A percentile compares a stretch with the other conserved stretches of the same genome.
Conservation (phyloP, 1,140 invertebrate species). For the Drosophila virilis region DNA sequence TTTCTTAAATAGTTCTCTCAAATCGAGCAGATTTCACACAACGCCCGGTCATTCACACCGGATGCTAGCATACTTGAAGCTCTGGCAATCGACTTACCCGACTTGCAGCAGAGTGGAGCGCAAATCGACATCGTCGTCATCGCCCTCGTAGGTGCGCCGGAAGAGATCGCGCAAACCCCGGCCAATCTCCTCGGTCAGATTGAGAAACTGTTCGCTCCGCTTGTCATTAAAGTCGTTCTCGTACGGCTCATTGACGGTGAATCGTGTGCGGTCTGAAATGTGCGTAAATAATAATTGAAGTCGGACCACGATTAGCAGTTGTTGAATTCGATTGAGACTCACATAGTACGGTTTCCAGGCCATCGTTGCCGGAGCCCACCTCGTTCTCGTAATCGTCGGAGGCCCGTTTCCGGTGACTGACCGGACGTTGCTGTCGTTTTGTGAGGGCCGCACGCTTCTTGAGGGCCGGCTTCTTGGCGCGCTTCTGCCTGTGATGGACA, state of each 20-base stretch:
- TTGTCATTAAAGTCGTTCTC: slow-evolving; percentile 24
- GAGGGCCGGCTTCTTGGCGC: slow-evolving; percentile 11
- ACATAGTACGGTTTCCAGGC: slow-evolving; percentile 44
- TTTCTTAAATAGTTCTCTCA: too few relatives aligned
- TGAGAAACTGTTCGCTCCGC: slow-evolving; percentile 34
- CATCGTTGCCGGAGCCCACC: slow-evolving; percentile 36
- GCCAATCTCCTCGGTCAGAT: slow-evolving; percentile 49
- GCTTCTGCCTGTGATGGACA: slow-evolving; percentile 18
- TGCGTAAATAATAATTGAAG: not conserved
- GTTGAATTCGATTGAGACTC: slow-evolving; percentile 17
- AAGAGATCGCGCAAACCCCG: slow-evolving; percentile 48
- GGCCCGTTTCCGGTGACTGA: slow-evolving; percentile 25
- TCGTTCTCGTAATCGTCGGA: slow-evolving; percentile 54
- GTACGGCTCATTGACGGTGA: slow-evolving; percentile 67
- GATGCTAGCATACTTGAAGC: not conserved
- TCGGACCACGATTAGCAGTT: not conserved
- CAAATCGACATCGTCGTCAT: slow-evolving; percentile 62
- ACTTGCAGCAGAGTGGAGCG: slow-evolving; percentile 43
- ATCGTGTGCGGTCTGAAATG: slow-evolving; percentile 52
- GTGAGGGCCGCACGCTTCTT: not conserved
- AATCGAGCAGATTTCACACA: too few relatives aligned
- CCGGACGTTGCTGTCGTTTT: slow-evolving; percentile 28
- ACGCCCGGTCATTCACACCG: too few relatives aligned
- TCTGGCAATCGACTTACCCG: slow-evolving; percentile 48
- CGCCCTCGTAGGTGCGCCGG: slow-evolving; percentile 21